Evolutionary conservation across 2,797 vertebrate genomes (phyloP).

Genomic region (Echiichthys vipera): DNA sequence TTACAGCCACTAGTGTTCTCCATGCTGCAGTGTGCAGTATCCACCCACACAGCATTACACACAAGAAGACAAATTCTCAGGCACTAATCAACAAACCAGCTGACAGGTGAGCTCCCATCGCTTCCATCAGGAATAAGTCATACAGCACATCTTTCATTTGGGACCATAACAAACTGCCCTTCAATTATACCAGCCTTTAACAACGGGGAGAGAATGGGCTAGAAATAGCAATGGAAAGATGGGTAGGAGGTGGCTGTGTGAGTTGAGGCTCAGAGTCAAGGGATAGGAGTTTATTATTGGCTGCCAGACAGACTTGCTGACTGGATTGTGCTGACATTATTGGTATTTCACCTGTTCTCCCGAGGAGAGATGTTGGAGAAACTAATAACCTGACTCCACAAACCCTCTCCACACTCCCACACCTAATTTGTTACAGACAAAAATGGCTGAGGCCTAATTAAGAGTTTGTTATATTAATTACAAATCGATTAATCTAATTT

Average conservation of each 20-base stretch:
- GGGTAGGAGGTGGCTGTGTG: constrained; percentile 69
- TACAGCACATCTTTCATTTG: constrained; percentile 48
- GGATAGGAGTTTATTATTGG: constrained; percentile 84
- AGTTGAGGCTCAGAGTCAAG: constrained; percentile 77
- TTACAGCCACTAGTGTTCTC: constrained; percentile 24
- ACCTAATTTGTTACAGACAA: constrained; percentile 80
- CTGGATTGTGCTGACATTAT: constrained; percentile 85
- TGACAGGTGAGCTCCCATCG: constrained; percentile 50
- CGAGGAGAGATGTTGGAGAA: constrained; percentile 74
- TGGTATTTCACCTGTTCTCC: constrained; percentile 83
- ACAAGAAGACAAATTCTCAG: constrained; percentile 41
- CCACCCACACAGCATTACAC: constrained; percentile 53
- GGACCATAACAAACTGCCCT: constrained; percentile 61
- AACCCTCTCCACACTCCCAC: constrained; percentile 65
- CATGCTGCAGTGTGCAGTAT: constrained; percentile 36
- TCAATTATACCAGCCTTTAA: constrained; percentile 68
- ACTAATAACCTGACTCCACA: constrained; percentile 83
- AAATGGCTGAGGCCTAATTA: constrained; percentile 81
- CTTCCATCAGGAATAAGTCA: constrained; percentile 53
- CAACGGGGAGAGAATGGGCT: constrained; percentile 58
- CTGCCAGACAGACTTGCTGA: constrained; percentile 84
- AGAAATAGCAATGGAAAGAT: constrained; percentile 71
- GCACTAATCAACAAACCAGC: constrained; percentile 68
- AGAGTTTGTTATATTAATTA: constrained; percentile 83
- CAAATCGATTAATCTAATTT: constrained; percentile 82